These are phyloP conservation scores for Melanophora roralis DNA, from an alignment of 2,888 invertebrate genomes.

Conservation along the genomic window DNA sequence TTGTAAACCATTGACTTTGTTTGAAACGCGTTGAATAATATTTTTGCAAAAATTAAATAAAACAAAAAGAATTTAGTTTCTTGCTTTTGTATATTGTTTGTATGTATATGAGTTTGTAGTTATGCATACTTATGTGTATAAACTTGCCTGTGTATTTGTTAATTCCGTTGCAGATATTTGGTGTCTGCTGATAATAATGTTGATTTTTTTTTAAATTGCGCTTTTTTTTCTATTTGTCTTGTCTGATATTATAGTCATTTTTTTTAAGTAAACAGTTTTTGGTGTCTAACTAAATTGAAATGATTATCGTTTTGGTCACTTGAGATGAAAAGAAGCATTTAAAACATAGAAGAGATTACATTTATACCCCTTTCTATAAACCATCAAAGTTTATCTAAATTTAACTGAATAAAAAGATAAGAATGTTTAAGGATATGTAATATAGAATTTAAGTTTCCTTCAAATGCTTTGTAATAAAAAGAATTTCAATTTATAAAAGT, in stretches of 20 bases:
- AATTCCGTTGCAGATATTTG: constrained; percentile 52
- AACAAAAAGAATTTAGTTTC: constrained; percentile 14
- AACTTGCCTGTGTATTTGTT: neutral
- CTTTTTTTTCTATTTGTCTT: constrained; percentile 30
- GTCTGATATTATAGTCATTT: constrained; percentile 65
- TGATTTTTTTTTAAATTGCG: constrained; percentile 4
- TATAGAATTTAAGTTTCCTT: no score
- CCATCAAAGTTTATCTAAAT: neutral
- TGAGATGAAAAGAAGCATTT: constrained; percentile 46
- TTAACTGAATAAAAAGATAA: no score
- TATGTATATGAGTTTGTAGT: neutral
- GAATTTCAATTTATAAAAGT: no score
- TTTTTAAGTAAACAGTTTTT: constrained; percentile 50
- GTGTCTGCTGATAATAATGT: constrained; percentile 61
- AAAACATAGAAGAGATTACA: constrained; percentile 26
- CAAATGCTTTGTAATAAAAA: no score
- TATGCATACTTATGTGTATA: neutral
- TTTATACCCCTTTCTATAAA: neutral
- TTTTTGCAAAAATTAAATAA: constrained; percentile 36
- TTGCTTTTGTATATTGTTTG: constrained; percentile 14
- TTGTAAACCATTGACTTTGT: constrained; percentile 51
- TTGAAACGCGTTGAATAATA: constrained; percentile 57
- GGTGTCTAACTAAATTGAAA: constrained; percentile 65
- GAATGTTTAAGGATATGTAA: no score
- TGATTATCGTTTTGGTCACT: constrained; percentile 64